Conservation (phyloP, 2,888 invertebrate genomes). For the Trichacis sp. region DNA sequence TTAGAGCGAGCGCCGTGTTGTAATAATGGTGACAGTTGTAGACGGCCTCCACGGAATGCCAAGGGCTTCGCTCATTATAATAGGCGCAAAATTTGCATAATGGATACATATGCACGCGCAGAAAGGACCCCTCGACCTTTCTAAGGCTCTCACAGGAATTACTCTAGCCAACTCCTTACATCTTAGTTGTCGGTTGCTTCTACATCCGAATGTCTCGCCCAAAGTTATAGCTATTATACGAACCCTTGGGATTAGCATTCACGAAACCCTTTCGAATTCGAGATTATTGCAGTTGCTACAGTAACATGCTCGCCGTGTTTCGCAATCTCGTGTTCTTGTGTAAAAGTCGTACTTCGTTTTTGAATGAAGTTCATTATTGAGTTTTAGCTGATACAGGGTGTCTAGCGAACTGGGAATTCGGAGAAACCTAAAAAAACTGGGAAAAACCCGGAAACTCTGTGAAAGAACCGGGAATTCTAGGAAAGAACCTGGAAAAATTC, state of each 20-base stretch:
- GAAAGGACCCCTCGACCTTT: slow-evolving; percentile 54
- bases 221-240: slow-evolving; percentile 64
- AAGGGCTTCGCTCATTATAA: slow-evolving; percentile 68
- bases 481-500: too few species aligned
- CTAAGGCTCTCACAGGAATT: slow-evolving; percentile 47
- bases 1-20: slow-evolving; percentile 57
- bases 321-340: too few species aligned
- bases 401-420: too few species aligned
- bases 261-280: slow-evolving; percentile 17
- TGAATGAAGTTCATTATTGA: too few species aligned
- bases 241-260: slow-evolving; percentile 39
- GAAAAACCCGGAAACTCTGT: too few species aligned
- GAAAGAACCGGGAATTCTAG: too few species aligned
- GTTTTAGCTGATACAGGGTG: too few species aligned
- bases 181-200: slow-evolving; percentile 68
- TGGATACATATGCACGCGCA: slow-evolving; percentile 66
- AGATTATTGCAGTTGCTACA: not conserved
- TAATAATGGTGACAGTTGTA: slow-evolving; percentile 64
- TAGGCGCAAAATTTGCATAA: slow-evolving; percentile 67
- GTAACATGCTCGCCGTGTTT: too few species aligned
- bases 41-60: slow-evolving; percentile 58
- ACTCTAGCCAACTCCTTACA: slow-evolving; percentile 53
- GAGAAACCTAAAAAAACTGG: too few species aligned
- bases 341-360: too few species aligned
- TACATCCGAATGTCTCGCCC: slow-evolving; percentile 56